A percentile compares a stretch with the other conserved stretches of the same genome.
Evolutionary conservation across 2,888 invertebrate genomes (phyloP).

Genomic region (Ormyrus rosae): DNA sequence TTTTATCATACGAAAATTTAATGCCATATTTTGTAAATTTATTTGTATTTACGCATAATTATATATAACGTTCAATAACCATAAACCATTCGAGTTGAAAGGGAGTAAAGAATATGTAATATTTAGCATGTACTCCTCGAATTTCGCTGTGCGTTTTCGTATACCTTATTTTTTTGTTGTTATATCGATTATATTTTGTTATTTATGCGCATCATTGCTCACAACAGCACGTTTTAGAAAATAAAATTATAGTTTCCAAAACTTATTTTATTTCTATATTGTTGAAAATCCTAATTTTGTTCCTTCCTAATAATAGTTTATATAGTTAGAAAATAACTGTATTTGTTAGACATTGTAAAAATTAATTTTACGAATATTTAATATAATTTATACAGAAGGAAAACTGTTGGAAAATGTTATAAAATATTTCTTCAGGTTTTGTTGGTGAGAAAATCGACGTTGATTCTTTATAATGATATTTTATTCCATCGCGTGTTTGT

Average conservation of each 20-base stretch:
- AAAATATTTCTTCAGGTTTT: no score
- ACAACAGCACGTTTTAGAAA: slow-evolving; percentile 48
- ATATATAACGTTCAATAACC: slow-evolving; percentile 25
- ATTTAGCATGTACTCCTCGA: slow-evolving; percentile 19
- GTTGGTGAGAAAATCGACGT: no score
- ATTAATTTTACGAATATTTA: no score
- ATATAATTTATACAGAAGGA: no score
- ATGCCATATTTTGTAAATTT: slow-evolving; percentile 52
- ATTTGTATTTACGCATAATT: slow-evolving; percentile 39
- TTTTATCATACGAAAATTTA: slow-evolving; percentile 29
- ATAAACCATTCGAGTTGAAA: slow-evolving; percentile 27
- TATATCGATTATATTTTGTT: slow-evolving; percentile 55
- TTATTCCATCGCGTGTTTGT: no score
- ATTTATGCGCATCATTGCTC: slow-evolving; percentile 45
- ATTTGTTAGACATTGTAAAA: no score
- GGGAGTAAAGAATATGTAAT: slow-evolving; percentile 20
- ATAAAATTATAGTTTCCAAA: slow-evolving; percentile 51
- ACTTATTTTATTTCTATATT: not conserved
- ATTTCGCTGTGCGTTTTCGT: slow-evolving; percentile 37
- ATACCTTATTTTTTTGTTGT: slow-evolving; percentile 50
- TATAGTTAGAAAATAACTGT: no score
- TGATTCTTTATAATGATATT: no score
- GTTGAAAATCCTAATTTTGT: no score
- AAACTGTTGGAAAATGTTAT: no score
- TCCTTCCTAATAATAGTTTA: no score